Evolutionary conservation across 1,140 invertebrate genomes (phyloP).

Genomic region (Battus philenor): DNA sequence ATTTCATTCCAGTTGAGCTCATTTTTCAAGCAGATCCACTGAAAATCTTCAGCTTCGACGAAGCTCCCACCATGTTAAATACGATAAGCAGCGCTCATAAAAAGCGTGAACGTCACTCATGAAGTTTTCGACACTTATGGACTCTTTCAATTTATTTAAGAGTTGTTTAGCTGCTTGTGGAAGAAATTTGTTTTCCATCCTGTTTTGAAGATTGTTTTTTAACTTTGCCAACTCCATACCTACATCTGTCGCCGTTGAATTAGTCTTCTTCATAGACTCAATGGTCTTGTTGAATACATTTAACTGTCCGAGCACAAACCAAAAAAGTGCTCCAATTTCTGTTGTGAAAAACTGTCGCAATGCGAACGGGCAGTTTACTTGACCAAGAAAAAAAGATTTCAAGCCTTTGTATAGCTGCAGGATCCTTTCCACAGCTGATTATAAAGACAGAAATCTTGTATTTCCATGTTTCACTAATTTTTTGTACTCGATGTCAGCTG

Average conservation of each 20-base stretch:
- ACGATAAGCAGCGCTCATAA: no score
- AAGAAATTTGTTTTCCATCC: no score
- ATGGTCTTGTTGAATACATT: constrained; percentile 14
- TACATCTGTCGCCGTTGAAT: constrained; percentile 8
- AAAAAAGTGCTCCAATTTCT: constrained; percentile 19
- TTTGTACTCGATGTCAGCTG: constrained; percentile 17
- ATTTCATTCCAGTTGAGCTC: no score
- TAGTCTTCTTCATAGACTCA: constrained; percentile 7
- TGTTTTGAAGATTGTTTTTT: constrained; percentile 7
- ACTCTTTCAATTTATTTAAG: no score
- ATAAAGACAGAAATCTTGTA: no score
- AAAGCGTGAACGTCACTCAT: no score
- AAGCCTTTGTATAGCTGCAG: constrained; percentile 15
- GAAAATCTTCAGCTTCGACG: no score
- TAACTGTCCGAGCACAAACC: constrained; percentile 13
- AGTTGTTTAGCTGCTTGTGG: no score
- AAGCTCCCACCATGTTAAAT: no score
- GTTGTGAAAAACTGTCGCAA: constrained; percentile 16
- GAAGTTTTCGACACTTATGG: no score
- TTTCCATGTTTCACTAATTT: constrained; percentile 12
- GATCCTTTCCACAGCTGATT: constrained; percentile 16
- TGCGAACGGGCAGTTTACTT: constrained; percentile 15
- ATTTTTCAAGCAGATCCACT: no score
- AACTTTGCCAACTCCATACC: constrained; percentile 16
- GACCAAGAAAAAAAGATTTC: constrained; percentile 16